Evolutionary conservation across 1,140 invertebrate species (phyloP).

Genomic region (Calosoma granatense): DNA sequence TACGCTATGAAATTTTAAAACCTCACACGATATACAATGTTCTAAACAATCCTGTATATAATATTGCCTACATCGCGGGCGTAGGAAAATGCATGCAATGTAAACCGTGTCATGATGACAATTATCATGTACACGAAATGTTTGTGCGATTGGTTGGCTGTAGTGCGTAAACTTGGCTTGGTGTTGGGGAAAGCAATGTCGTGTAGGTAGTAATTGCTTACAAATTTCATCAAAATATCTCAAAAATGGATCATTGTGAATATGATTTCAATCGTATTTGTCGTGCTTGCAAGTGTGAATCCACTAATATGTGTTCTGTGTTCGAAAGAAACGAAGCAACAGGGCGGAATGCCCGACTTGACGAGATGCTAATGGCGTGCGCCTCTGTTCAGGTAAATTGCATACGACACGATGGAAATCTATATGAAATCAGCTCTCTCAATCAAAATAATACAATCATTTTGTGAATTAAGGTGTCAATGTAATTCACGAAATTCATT

Average conservation of each 20-base stretch:
- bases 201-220: constrained; percentile 5
- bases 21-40: too few species aligned
- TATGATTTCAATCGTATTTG: constrained; percentile 23
- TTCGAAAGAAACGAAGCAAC: constrained; percentile 23
- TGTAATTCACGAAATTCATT: too few species aligned
- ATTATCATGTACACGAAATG: neutral
- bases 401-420: constrained; percentile 1
- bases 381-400: constrained; percentile 29
- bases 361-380: constrained; percentile 36
- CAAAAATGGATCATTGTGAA: constrained; percentile 11
- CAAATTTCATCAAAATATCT: neutral
- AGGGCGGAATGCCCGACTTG: constrained; percentile 27
- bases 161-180: constrained; percentile 8
- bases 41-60: too few species aligned
- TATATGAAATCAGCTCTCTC: neutral
- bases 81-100: too few species aligned
- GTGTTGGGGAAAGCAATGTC: constrained; percentile 5
- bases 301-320: constrained; percentile 22
- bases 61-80: too few species aligned
- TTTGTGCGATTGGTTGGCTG: constrained; percentile 4
- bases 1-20: too few species aligned
- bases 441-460: neutral
- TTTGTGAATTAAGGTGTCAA: neutral
- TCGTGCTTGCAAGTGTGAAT: constrained; percentile 26
- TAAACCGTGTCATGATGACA: too few species aligned